Conservation (phyloP, 37 sponge, comb jelly and placozoan genomes). For the Chondrilla cf. caribensis region DNA sequence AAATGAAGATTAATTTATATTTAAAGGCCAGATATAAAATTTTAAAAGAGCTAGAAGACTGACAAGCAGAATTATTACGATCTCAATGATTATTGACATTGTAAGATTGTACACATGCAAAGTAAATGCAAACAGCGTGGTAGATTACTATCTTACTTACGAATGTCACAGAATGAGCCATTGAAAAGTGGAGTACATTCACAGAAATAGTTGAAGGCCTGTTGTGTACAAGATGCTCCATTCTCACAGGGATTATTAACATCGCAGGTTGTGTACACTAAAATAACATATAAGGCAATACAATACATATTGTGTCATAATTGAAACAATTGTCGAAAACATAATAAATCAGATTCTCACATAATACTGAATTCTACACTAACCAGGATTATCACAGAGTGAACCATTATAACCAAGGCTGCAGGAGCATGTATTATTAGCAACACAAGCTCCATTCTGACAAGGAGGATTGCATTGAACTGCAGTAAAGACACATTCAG, state of each 20-base stretch:
- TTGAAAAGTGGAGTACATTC: conserved; percentile 24
- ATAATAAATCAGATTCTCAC: too few relatives aligned
- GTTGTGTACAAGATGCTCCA: conserved; percentile 34
- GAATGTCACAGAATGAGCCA: conserved; percentile 34
- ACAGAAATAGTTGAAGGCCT: conserved; percentile 23
- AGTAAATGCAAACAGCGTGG: too few relatives aligned
- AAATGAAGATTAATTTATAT: too few relatives aligned
- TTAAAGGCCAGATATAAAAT: too few relatives aligned
- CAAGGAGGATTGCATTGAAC: conserved; percentile 43
- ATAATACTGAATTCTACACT: too few relatives aligned
- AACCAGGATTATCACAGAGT: neutral
- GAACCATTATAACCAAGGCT: conserved; percentile 24
- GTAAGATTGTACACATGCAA: too few relatives aligned
- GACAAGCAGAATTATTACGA: too few relatives aligned
- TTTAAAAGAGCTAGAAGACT: too few relatives aligned
- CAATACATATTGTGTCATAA: too few relatives aligned
- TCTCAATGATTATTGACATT: too few relatives aligned
- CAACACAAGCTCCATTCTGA: conserved; percentile 41
- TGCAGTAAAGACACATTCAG: neutral
- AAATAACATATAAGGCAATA: too few relatives aligned
- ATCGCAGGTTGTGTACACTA: neutral
- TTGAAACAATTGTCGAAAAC: too few relatives aligned
- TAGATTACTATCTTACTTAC: conserved; percentile 8
- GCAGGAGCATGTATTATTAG: conserved; percentile 30
- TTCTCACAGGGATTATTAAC: conserved; percentile 37